A percentile compares a stretch with the other conserved stretches of the same genome.
Conservation (phyloP, 2,797 vertebrate genomes). For the Chloroceryle inda region DNA sequence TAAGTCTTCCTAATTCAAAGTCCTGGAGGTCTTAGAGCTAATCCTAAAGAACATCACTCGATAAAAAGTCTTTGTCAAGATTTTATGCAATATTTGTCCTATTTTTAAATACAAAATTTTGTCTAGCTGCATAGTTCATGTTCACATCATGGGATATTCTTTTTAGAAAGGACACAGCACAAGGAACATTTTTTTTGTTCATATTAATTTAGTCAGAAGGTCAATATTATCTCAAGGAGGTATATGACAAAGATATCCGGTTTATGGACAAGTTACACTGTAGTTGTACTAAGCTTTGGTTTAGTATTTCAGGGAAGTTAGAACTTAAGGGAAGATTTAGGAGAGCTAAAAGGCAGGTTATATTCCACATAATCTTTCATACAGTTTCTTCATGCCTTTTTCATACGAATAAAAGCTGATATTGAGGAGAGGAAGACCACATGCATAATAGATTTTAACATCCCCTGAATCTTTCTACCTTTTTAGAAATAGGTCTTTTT, state of each 20-base stretch:
- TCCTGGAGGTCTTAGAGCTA: background rate
- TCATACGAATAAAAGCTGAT: background rate
- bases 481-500: background rate
- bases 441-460: background rate
- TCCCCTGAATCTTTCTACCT: background rate
- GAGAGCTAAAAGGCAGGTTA: background rate
- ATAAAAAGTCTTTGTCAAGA: constrained; percentile 19
- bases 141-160: constrained; percentile 7
- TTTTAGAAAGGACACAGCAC: background rate
- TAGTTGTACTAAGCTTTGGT: background rate
- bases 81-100: constrained; percentile 19
- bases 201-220: constrained; percentile 38
- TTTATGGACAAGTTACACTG: background rate
- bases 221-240: constrained; percentile 45
- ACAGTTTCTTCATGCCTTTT: background rate
- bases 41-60: constrained; percentile 22
- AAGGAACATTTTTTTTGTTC: constrained; percentile 21
- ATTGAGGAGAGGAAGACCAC: background rate
- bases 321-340: background rate
- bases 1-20: constrained; percentile 11
- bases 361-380: background rate
- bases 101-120: constrained; percentile 34
- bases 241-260: background rate
- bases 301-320: background rate
- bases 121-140: background rate